phyloP scores from a whole-genome alignment of 2,113 vertebrate genomes.

The Seriola aureovittata region DNA sequence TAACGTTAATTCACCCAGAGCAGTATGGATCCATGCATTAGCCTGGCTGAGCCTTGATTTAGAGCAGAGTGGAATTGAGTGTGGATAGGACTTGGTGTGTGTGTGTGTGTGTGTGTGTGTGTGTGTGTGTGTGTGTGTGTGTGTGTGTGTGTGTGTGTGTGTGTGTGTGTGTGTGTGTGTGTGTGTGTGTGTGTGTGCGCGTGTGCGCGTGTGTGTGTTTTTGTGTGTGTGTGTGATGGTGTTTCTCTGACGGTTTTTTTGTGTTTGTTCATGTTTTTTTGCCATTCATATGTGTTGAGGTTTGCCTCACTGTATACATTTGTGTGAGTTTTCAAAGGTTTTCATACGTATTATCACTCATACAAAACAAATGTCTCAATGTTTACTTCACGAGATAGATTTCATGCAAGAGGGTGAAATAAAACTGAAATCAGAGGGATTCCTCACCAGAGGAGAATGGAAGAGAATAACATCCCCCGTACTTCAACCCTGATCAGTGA shows the following conservation, averaged over 20 bases:
- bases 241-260: not conserved
- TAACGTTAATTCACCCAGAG: constrained; percentile 98
- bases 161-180: constrained; percentile 35
- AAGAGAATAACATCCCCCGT: constrained; percentile 3
- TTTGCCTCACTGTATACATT: constrained; percentile 3
- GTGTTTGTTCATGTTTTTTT: constrained; percentile 15
- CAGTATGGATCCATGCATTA: constrained; percentile 92
- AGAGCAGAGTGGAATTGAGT: constrained; percentile 70
- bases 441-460: constrained; percentile 5
- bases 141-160: not conserved
- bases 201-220: not conserved
- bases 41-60: constrained; percentile 85
- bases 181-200: not conserved
- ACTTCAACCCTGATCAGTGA: constrained; percentile 16
- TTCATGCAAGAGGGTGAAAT: not conserved
- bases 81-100: constrained; percentile 41
- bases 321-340: not conserved
- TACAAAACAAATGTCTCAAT: not conserved
- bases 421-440: not conserved
- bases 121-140: not conserved
- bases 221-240: not conserved
- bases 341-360: not conserved
- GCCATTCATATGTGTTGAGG: not conserved
- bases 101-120: constrained; percentile 27
- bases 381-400: not conserved